phyloP scores from a whole-genome alignment of 2,797 vertebrate species.

The Sebastes alutus region DNA sequence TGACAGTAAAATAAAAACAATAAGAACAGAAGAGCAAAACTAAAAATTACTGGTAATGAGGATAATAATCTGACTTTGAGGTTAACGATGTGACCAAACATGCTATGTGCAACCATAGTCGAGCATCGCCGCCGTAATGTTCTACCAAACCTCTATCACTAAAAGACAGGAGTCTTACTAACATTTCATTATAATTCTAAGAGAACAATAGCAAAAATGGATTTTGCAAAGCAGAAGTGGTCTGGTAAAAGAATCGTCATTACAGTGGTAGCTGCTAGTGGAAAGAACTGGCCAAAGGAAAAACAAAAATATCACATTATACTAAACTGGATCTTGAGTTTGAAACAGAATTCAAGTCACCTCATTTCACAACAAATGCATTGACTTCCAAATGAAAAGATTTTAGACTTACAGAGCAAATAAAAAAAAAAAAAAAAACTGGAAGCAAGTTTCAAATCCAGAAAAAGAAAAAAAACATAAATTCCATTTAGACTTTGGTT shows the following conservation, averaged over 20 bases:
- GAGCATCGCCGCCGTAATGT: slow-evolving; percentile 40
- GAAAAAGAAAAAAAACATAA: slow-evolving; percentile 41
- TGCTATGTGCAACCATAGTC: slow-evolving; percentile 64
- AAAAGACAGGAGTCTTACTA: slow-evolving; percentile 40
- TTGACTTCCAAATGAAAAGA: slow-evolving; percentile 35
- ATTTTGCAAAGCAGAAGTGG: slow-evolving; percentile 59
- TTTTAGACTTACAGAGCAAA: slow-evolving; percentile 16
- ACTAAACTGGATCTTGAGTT: slow-evolving; percentile 15
- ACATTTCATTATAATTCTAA: slow-evolving; percentile 40
- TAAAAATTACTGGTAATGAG: slow-evolving; percentile 59
- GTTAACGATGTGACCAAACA: slow-evolving; percentile 62
- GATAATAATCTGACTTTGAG: slow-evolving; percentile 58
- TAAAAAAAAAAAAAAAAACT: slow-evolving; percentile 21
- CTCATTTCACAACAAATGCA: slow-evolving; percentile 33
- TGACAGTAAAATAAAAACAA: slow-evolving; percentile 76
- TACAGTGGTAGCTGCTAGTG: slow-evolving; percentile 56
- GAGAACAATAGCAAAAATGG: slow-evolving; percentile 31
- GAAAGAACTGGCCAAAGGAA: slow-evolving; percentile 58
- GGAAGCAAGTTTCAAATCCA: slow-evolving; percentile 20
- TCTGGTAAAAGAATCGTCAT: slow-evolving; percentile 29
- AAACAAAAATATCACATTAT: slow-evolving; percentile 26
- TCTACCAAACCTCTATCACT: slow-evolving; percentile 50
- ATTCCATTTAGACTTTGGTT: slow-evolving; percentile 72
- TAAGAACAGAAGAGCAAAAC: slow-evolving; percentile 58
- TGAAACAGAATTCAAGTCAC: slow-evolving; percentile 23